These are phyloP conservation scores for Eueremaeus valkanovi DNA, from an alignment of 2,888 invertebrate genomes.

Conservation along the genomic window DNA sequence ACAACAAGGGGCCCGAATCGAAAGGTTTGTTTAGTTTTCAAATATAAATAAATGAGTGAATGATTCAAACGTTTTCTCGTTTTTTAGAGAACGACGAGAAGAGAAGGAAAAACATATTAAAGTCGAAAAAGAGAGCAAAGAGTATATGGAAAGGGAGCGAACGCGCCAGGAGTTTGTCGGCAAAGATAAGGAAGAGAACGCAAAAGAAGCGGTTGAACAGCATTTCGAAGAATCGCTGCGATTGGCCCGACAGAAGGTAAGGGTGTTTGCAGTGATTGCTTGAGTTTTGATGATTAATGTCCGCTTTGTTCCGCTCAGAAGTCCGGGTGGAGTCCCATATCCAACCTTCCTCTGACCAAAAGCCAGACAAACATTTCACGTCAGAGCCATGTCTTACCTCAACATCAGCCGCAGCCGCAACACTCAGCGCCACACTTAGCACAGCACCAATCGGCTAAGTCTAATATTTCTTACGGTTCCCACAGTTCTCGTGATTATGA, in stretches of 20 bases:
- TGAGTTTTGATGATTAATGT: no score
- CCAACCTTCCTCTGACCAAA: conserved; percentile 40
- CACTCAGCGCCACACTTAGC: not conserved
- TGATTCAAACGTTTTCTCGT: no score
- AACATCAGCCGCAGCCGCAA: conserved; percentile 24
- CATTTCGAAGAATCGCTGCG: conserved; percentile 83
- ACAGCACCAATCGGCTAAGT: conserved; percentile 20
- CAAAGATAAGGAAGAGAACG: conserved; percentile 42
- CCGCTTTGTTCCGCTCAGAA: conserved; percentile 5
- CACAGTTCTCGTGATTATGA: conserved; percentile 20
- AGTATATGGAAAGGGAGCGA: conserved; percentile 43
- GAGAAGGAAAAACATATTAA: conserved; percentile 48
- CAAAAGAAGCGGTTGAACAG: conserved; percentile 66
- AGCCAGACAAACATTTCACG: conserved; percentile 28
- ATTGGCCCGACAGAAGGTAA: conserved; percentile 70
- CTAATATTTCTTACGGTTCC: no score
- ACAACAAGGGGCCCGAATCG: conserved; percentile 8
- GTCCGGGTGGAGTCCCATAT: conserved; percentile 44
- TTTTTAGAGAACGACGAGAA: conserved; percentile 38
- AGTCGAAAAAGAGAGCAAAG: conserved; percentile 50
- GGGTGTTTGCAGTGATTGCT: no score
- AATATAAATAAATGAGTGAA: not conserved
- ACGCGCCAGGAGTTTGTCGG: conserved; percentile 60
- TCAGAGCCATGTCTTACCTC: conserved; percentile 37
- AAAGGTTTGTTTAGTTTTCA: not conserved